Evolutionary conservation across 1,140 invertebrate genomes (phyloP).

Genomic region (Dolichoris vasculosae): DNA sequence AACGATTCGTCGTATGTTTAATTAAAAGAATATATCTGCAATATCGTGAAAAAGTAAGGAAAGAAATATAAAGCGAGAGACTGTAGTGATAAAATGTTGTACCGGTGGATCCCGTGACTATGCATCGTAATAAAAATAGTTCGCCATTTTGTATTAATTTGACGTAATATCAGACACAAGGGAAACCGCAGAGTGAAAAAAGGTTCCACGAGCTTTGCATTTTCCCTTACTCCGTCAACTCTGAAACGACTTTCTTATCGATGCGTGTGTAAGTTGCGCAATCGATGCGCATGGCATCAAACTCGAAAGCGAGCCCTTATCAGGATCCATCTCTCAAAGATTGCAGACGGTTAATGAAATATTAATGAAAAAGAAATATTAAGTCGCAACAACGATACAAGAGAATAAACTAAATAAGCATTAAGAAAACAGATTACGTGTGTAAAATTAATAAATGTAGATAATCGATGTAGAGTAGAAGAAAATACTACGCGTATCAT

Average conservation of each 20-base stretch:
- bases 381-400: constrained; percentile 46
- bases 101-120: not conserved
- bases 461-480: constrained; percentile 69
- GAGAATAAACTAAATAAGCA: constrained; percentile 35
- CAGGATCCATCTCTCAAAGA: constrained; percentile 62
- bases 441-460: constrained; percentile 67
- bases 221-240: not conserved
- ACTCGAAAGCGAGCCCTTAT: constrained; percentile 59
- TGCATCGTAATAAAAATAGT: not conserved
- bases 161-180: not conserved
- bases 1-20: constrained; percentile 28
- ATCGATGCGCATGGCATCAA: constrained; percentile 14
- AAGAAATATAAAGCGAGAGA: not conserved
- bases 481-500: constrained; percentile 61
- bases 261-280: not conserved
- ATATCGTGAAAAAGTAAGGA: constrained; percentile 11
- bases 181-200: not conserved
- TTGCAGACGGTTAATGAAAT: constrained; percentile 59
- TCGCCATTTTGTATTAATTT: not conserved
- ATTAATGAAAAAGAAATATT: constrained; percentile 37
- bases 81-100: not conserved
- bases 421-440: constrained; percentile 56
- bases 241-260: not conserved
- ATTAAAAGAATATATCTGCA: constrained; percentile 36
- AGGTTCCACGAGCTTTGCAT: not conserved